phyloP scores from a whole-genome alignment of 2,888 invertebrate genomes.

The Brachynemurus nebulosus region DNA sequence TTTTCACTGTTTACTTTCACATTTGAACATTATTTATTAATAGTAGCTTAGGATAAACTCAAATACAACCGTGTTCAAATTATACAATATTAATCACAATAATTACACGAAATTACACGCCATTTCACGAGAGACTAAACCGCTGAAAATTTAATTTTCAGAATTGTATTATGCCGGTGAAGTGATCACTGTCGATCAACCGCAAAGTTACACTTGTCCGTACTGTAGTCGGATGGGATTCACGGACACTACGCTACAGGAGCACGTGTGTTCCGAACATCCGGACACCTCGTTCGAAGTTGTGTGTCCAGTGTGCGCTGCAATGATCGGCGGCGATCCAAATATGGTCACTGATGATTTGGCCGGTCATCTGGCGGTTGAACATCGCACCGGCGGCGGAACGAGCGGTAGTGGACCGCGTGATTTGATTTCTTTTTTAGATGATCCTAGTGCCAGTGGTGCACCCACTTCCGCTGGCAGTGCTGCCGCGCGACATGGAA shows the following conservation, averaged over 20 bases:
- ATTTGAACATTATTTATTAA: too few relatives aligned
- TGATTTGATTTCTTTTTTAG: slow-evolving; percentile 86
- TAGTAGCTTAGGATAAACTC: too few relatives aligned
- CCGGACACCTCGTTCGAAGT: slow-evolving; percentile 85
- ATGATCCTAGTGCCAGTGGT: slow-evolving; percentile 69
- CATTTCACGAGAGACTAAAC: too few relatives aligned
- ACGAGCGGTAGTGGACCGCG: slow-evolving; percentile 49
- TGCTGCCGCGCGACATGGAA: slow-evolving; percentile 28
- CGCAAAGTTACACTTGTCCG: slow-evolving; percentile 94
- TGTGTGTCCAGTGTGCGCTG: slow-evolving; percentile 92
- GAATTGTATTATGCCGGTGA: slow-evolving; percentile 95
- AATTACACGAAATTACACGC: too few relatives aligned
- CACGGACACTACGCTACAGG: slow-evolving; percentile 81
- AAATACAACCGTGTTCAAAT: too few relatives aligned
- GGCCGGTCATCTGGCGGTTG: slow-evolving; percentile 86
- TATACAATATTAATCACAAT: too few relatives aligned
- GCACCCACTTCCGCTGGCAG: slow-evolving; percentile 29
- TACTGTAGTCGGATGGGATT: slow-evolving; percentile 95
- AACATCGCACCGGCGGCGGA: slow-evolving; percentile 52
- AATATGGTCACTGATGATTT: slow-evolving; percentile 98
- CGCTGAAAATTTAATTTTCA: too few relatives aligned
- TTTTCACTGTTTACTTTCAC: too few relatives aligned
- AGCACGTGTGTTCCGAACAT: slow-evolving; percentile 84
- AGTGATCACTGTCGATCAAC: slow-evolving; percentile 78
- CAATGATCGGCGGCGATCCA: slow-evolving; percentile 91